Base-by-base conservation (phyloP, 2,797 vertebrate genomes). In the Intellagama lesueurii region DNA sequence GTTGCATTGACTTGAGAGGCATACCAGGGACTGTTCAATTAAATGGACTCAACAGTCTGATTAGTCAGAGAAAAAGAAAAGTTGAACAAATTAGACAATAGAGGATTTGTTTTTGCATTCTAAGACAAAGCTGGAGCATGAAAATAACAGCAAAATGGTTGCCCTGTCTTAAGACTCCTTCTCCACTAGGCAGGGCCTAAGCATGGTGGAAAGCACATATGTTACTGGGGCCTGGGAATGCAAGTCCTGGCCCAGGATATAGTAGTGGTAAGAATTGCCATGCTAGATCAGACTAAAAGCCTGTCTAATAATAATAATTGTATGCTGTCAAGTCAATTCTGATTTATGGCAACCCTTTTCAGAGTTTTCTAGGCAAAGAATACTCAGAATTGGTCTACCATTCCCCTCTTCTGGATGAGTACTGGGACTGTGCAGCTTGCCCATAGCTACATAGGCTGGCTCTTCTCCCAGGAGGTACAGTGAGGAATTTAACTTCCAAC, bases 1-100 rank as follows among this genome's bases (percentile, higher is more conserved):
- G 91, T 81, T 90, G 69, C 56, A 72, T 85, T 88, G 78, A 16
- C 32, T 60, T 0, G 64, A 79, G 83, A 84, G 72, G 8, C 87
- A 73, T n/a, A 16, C 69, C 32, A 6, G 7, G 1, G 1, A 69
- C 30, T 47, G 70, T 66, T 86, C n/a, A 85, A 85, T 32, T 0
- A 89, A 26, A 88, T 35, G 90, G 49, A 49, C n/a, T 30, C 85
- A 64, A 56, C n/a, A 30, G 16, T 75, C 52, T 84, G 75, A n/a
- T 3, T 70, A 49, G 68, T 5, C 80, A 44, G 22, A 66, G 60
- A 85, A 81, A 87, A 88, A 24, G 35, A 44, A 40, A 75, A 40
- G 24, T 16, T 40, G 47, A 28, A 16, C 40, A 72, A 92, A 80
- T n/a, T 83, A 86, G 7, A 80, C 0, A 72, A 9, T 0, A 0